Percentiles rank a stretch among this genome's conserved stretches.
Conservation (phyloP, 2,888 invertebrate genomes). For the Ischnus inquisitorius region DNA sequence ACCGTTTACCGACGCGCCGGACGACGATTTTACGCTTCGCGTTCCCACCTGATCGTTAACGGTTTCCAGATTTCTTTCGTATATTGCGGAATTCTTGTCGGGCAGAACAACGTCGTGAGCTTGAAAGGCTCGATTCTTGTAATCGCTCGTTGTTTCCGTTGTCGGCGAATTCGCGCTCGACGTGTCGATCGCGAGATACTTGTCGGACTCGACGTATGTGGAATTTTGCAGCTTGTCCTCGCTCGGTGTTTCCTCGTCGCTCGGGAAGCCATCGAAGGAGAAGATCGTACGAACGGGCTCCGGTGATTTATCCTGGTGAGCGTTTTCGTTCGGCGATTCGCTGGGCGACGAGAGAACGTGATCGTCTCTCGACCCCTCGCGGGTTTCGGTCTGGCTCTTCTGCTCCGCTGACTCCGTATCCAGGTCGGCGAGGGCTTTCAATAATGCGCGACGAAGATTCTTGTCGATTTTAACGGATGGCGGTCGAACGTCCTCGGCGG, state of each 20-base stretch:
- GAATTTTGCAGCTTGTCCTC: slow-evolving; percentile 84
- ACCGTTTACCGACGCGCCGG: slow-evolving; percentile 29
- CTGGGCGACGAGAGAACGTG: slow-evolving; percentile 21
- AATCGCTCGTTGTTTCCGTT: slow-evolving; percentile 17
- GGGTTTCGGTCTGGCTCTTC: slow-evolving; percentile 59
- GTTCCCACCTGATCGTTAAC: slow-evolving; percentile 73
- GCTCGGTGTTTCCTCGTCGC: slow-evolving; percentile 78
- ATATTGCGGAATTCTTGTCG: slow-evolving; percentile 72
- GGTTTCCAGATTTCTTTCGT: slow-evolving; percentile 70
- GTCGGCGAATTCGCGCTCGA: slow-evolving; percentile 34
- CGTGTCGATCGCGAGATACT: slow-evolving; percentile 71
- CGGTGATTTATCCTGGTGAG: not conserved
- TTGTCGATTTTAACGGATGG: slow-evolving; percentile 90
- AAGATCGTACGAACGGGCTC: slow-evolving; percentile 69
- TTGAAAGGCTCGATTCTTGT: slow-evolving; percentile 71
- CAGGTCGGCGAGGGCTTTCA: slow-evolving; percentile 92
- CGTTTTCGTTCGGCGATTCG: slow-evolving; percentile 15
- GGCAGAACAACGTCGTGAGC: slow-evolving; percentile 72
- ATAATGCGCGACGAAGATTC: slow-evolving; percentile 91
- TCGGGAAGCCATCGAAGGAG: slow-evolving; percentile 79
- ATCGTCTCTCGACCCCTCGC: not conserved
- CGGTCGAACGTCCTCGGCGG: slow-evolving; percentile 79
- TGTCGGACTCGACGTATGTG: slow-evolving; percentile 79
- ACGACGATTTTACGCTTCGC: slow-evolving; percentile 69
- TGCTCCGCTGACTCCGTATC: slow-evolving; percentile 88